Conservation (phyloP, 2,797 vertebrate species). For the Gambelia wislizenii region DNA sequence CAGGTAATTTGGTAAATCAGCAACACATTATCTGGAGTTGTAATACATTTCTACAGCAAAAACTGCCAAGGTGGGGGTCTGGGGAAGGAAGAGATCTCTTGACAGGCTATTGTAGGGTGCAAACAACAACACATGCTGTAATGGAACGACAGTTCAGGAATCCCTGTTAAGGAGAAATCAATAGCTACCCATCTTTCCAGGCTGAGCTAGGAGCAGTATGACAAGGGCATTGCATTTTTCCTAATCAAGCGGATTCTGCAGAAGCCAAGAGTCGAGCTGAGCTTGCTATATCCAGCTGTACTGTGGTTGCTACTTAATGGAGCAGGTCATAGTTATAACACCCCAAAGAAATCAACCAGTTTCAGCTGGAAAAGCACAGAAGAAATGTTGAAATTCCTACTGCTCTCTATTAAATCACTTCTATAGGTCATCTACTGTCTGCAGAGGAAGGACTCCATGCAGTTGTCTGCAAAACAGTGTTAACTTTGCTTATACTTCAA, state of each 20-base stretch:
- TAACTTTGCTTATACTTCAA: slow-evolving; percentile 57
- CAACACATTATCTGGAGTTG: slow-evolving; percentile 69
- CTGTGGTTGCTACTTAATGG: slow-evolving; percentile 76
- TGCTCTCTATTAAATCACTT: slow-evolving; percentile 60
- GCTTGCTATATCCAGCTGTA: slow-evolving; percentile 72
- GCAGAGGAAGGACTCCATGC: slow-evolving; percentile 44
- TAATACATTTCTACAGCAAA: slow-evolving; percentile 62
- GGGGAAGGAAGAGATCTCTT: slow-evolving; percentile 34
- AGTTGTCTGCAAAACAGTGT: slow-evolving; percentile 42
- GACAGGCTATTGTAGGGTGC: slow-evolving; percentile 64
- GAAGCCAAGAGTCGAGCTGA: slow-evolving; percentile 73
- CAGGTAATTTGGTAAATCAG: slow-evolving; percentile 69
- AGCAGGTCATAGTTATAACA: slow-evolving; percentile 73
- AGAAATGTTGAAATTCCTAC: slow-evolving; percentile 62
- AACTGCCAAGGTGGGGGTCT: slow-evolving; percentile 29
- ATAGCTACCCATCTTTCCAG: slow-evolving; percentile 64
- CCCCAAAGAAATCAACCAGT: slow-evolving; percentile 73
- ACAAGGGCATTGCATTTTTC: slow-evolving; percentile 69
- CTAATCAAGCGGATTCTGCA: slow-evolving; percentile 69
- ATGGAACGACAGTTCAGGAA: slow-evolving; percentile 64
- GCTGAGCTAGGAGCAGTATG: slow-evolving; percentile 42
- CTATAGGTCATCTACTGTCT: slow-evolving; percentile 65
- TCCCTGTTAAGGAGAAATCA: slow-evolving; percentile 70
- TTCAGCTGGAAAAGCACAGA: slow-evolving; percentile 47
- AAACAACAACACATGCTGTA: slow-evolving; percentile 53